Percentiles rank a stretch among this genome's conserved stretches.
phyloP scores from a whole-genome alignment of 2,797 vertebrate species.

The Euthynnus affinis region DNA sequence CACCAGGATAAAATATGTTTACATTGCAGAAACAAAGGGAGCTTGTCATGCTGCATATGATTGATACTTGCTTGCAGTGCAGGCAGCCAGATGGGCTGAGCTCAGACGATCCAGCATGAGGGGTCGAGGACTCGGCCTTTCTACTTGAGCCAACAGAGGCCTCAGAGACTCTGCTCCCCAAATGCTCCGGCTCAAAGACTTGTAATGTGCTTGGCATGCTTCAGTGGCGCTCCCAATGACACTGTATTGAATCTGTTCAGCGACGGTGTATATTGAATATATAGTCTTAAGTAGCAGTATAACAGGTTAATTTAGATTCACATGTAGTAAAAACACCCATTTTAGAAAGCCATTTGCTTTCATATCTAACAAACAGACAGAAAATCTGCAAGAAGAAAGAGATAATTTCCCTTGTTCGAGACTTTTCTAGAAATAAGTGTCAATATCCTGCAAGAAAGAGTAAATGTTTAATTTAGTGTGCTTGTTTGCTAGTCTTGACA shows the following conservation, averaged over 20 bases:
- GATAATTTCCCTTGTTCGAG: not conserved
- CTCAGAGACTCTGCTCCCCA: slow-evolving; percentile 37
- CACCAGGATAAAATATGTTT: slow-evolving; percentile 77
- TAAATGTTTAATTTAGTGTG: not conserved
- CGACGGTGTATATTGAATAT: not conserved
- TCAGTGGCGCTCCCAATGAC: slow-evolving; percentile 20
- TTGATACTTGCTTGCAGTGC: slow-evolving; percentile 63
- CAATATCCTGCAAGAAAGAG: not conserved
- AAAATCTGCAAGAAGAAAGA: not conserved
- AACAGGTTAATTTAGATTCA: not conserved
- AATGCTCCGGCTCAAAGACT: slow-evolving; percentile 49
- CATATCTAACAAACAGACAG: not conserved
- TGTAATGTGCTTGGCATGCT: slow-evolving; percentile 51
- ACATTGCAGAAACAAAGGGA: slow-evolving; percentile 74
- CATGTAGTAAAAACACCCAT: not conserved
- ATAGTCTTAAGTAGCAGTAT: not conserved
- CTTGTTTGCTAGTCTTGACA: slow-evolving; percentile 8
- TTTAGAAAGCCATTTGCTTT: not conserved
- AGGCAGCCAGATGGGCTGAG: slow-evolving; percentile 59
- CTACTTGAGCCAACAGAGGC: slow-evolving; percentile 34
- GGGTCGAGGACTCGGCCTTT: slow-evolving; percentile 57
- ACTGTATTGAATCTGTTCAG: slow-evolving; percentile 13
- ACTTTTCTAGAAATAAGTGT: not conserved
- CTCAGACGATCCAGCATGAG: slow-evolving; percentile 34
- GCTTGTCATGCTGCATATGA: slow-evolving; percentile 66